These are phyloP conservation scores for Drosophila equinoxialis DNA, from an alignment of 1,140 invertebrate species.

Conservation along the genomic window DNA sequence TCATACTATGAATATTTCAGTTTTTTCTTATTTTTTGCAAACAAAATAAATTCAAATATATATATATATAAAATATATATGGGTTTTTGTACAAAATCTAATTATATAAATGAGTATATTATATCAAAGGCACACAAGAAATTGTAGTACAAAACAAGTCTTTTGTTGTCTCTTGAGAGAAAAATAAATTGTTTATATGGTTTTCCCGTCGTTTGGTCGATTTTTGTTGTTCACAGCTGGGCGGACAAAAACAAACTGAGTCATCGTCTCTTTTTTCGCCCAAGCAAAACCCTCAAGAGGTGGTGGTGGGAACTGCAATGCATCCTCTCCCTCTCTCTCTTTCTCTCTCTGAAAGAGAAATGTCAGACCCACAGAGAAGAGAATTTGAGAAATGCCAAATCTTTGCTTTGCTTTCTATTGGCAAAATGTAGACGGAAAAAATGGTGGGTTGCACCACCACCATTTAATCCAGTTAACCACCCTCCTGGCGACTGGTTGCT, in stretches of 20 bases:
- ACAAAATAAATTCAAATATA: conserved; percentile 14
- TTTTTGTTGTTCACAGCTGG: conserved; percentile 52
- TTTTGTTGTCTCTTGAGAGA: conserved; percentile 1
- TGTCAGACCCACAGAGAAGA: neutral
- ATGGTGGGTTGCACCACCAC: conserved; percentile 29
- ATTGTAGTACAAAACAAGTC: conserved; percentile 1
- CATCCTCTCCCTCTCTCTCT: too few species aligned
- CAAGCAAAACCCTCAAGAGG: conserved; percentile 13
- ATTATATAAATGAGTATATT: conserved; percentile 60
- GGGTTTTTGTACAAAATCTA: conserved; percentile 39
- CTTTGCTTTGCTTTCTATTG: conserved; percentile 5
- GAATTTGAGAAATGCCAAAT: neutral
- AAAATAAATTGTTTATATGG: neutral
- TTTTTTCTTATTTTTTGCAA: conserved; percentile 7
- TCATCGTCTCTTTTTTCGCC: conserved; percentile 14
- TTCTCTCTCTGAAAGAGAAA: neutral
- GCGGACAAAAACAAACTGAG: conserved; percentile 68
- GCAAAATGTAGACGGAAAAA: conserved; percentile 9
- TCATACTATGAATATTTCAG: conserved; percentile 59
- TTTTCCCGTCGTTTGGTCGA: conserved; percentile 1
- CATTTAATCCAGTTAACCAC: conserved; percentile 11
- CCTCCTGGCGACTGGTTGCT: conserved; percentile 18
- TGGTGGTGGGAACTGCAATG: conserved; percentile 14
- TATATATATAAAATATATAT: conserved; percentile 20
- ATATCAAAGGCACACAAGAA: conserved; percentile 38